These are phyloP conservation scores for Nyctibius grandis DNA, from an alignment of 2,797 vertebrate species.

Conservation along the genomic window DNA sequence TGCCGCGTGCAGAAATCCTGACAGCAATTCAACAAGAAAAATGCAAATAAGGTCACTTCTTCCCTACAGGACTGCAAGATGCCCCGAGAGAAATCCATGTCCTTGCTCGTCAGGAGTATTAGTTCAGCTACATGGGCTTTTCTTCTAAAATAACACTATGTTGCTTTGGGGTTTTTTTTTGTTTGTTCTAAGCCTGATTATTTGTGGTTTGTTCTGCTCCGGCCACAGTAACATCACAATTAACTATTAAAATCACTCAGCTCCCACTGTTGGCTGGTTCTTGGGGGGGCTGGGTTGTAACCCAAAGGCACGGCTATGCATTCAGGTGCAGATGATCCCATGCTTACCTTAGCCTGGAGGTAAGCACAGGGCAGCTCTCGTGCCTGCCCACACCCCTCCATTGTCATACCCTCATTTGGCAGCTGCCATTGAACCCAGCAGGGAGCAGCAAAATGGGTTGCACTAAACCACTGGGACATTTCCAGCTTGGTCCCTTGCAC, in stretches of 20 bases:
- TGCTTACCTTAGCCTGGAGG: background rate
- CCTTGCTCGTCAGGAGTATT: conserved; percentile 42
- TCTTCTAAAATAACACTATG: conserved; percentile 44
- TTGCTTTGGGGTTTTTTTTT: background rate
- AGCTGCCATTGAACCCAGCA: accelerated
- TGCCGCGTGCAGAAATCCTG: conserved; percentile 3
- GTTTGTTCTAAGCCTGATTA: conserved; percentile 34
- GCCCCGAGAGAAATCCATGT: conserved; percentile 42
- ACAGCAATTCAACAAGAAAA: conserved; percentile 54
- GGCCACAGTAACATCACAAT: background rate
- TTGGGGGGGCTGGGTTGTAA: background rate
- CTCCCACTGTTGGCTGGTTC: background rate
- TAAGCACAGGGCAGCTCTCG: background rate
- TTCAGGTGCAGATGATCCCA: no score
- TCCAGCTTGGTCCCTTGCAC: background rate
- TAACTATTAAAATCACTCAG: background rate
- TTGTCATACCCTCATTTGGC: background rate
- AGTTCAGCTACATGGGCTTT: conserved; percentile 33
- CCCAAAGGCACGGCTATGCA: background rate
- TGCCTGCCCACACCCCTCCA: accelerated
- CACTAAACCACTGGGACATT: accelerated
- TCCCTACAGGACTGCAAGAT: conserved; percentile 35
- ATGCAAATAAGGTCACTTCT: conserved; percentile 66
- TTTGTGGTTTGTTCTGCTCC: background rate
- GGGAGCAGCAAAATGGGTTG: background rate